These are phyloP conservation scores for Hypothenemus hampei DNA, from an alignment of 1,140 invertebrate species.

Conservation along the genomic window DNA sequence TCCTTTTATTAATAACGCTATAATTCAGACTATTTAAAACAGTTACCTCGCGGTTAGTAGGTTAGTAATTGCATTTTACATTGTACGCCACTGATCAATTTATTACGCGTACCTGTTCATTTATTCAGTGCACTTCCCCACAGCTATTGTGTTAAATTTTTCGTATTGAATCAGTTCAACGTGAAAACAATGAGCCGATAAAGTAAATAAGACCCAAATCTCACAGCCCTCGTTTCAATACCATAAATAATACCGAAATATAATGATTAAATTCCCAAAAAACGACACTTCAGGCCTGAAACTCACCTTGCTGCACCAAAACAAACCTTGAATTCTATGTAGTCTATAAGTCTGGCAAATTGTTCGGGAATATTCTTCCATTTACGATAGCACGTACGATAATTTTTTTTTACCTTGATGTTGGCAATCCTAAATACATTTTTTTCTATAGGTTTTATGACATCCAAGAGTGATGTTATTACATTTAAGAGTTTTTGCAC, in stretches of 20 bases:
- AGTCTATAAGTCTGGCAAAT: no score
- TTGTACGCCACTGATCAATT: neutral
- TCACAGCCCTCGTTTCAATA: neutral
- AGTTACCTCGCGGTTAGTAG: neutral
- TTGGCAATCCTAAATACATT: neutral
- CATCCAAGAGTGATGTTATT: no score
- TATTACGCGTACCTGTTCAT: constrained; percentile 1
- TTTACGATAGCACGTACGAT: neutral
- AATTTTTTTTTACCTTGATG: neutral
- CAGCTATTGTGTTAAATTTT: neutral
- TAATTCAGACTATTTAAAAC: neutral
- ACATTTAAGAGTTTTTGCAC: neutral
- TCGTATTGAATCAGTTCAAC: neutral
- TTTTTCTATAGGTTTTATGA: no score
- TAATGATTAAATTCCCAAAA: no score
- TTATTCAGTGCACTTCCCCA: constrained; percentile 1
- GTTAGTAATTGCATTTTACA: neutral
- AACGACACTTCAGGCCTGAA: no score
- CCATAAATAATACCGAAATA: neutral
- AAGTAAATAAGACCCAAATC: constrained; percentile 4
- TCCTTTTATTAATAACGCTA: no score
- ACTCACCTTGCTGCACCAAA: no score
- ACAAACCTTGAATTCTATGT: no score
- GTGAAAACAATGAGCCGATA: neutral
- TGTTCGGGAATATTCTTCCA: no score